Evolutionary conservation across 2,888 invertebrate genomes (phyloP).

Genomic region (Elysia crispata): DNA sequence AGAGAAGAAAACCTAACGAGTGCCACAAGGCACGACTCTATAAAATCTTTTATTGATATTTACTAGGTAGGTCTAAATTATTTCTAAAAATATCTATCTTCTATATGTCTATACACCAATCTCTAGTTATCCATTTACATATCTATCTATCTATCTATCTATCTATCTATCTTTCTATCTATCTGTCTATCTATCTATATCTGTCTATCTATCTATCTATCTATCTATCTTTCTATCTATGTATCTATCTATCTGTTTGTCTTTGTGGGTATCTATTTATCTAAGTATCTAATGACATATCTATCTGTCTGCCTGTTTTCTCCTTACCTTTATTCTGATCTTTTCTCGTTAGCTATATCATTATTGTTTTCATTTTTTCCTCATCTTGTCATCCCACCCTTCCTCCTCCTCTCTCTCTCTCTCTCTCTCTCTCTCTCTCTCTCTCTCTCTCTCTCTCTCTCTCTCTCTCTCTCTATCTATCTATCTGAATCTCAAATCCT

Average conservation of each 20-base stretch:
- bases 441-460: slow-evolving; percentile 22
- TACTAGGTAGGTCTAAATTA: too few relatives aligned
- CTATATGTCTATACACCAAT: not conserved
- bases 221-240: not conserved
- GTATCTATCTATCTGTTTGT: too few relatives aligned
- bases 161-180: not conserved
- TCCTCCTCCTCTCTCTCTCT: not conserved
- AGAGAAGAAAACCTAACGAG: too few relatives aligned
- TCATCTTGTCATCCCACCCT: not conserved
- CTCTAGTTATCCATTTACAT: too few relatives aligned
- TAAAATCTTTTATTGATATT: too few relatives aligned
- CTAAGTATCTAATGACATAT: not conserved
- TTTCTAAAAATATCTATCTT: too few relatives aligned
- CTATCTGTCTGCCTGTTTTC: not conserved
- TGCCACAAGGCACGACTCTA: too few relatives aligned
- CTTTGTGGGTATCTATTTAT: not conserved
- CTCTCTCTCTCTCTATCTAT: slow-evolving; percentile 6
- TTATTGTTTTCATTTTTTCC: not conserved
- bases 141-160: not conserved
- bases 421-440: not conserved
- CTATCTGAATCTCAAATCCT: not conserved
- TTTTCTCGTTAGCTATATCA: not conserved
- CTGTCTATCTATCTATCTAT: slow-evolving; percentile 1
- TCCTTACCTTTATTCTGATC: not conserved
- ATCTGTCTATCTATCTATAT: slow-evolving; percentile 12